Evolutionary conservation across 2,113 vertebrate genomes (phyloP), one percentile per base, ranked within the genome.

Genomic region (Cryptomyrus ogoouensis): DNA sequence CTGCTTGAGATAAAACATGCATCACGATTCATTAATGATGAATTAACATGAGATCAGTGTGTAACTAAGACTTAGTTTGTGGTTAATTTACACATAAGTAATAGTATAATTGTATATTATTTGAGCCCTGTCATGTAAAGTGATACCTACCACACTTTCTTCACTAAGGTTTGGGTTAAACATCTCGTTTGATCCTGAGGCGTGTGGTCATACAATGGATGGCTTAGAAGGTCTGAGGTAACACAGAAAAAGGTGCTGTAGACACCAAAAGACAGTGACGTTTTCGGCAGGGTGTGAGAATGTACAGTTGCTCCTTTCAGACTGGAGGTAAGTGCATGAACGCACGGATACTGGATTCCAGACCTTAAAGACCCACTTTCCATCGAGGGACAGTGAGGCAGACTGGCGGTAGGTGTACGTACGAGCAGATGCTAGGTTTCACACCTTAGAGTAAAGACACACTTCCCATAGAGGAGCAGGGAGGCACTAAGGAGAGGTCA

Each of bases 401-500:
- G 74, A 42, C 74, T 80, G 74, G 35, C 12, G 35, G 74, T 42
- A 42, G 42, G 35, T 19, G 74, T 80, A 39, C 35, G 5, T 19
- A 42, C 74, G 15, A 42, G 35, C 35, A 42, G 27, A 77, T 39
- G 27, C 70, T 77, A 39, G 24, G 39, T 88, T 70, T 46, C 88
- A 70, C 88, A 70, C 24, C 88, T 47, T 74, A 31, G 42, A 66
- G 44, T 52, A 62, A 21, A 50, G 58, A 70, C 66, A 74, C 44
- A 21, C n/a, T 88, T 70, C 74, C 62, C 58, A 44, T 87, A 52
- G 80, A 90, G 83, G 56, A 90, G 85, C 53, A 90, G 62, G 85
- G 86, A 90, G 90, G 90, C 90, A 88, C 86, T 88, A 90, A 77
- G n/a, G 35, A 80, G 86, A 90, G 70, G 86, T 83, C 86, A 88